Evolutionary conservation across 2,797 vertebrate species (phyloP), one percentile per base, ranked within the genome.

Genomic region (Chromis chromis): DNA sequence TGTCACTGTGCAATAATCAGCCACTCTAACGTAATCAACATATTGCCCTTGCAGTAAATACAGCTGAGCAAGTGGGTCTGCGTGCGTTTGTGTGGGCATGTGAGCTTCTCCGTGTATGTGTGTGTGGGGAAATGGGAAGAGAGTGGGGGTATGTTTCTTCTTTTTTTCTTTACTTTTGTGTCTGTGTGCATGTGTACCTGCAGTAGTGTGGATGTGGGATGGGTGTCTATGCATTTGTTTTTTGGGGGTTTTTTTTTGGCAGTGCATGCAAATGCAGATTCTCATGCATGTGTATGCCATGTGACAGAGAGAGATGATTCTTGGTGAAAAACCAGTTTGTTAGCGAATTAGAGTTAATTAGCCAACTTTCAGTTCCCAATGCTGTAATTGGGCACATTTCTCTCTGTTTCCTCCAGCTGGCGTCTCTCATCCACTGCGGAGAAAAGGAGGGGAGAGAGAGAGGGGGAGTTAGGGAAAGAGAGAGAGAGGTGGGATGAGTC

Each of bases 341-440:
- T 94, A 94, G 93, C 93, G 88, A 94, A 95, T 95, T 95, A 94
- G 89, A 88, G 89, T 89, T 95, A 95, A 95, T 95, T 95, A 94
- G 92, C 93, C 88, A 94, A 94, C 92, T 94, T 95, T 94, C 79
- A 92, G 92, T 91, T 92, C 93, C 89, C 91, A 92, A 88, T 92
- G 91, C 92, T 91, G 91, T 95, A 95, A 95, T 95, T 95, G 94
- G 93, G 91, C 91, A 88, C 93, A 94, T 94, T 94, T 91, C 92
- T 94, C 87, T 93, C 92, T 91, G 91, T 93, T 93, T 92, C 92
- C 93, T 95, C 94, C 95, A 95, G 95, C 94, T 95, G 95, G 94
- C 89, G 86, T 90, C 89, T 90, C 86, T 90, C 90, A 90, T 88
- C 83, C 89, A 86, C 88, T 83, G 87, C 79, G 27, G 82, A 90